Conservation (phyloP, 1,140 invertebrate genomes). For the Lucilia sericata region DNA sequence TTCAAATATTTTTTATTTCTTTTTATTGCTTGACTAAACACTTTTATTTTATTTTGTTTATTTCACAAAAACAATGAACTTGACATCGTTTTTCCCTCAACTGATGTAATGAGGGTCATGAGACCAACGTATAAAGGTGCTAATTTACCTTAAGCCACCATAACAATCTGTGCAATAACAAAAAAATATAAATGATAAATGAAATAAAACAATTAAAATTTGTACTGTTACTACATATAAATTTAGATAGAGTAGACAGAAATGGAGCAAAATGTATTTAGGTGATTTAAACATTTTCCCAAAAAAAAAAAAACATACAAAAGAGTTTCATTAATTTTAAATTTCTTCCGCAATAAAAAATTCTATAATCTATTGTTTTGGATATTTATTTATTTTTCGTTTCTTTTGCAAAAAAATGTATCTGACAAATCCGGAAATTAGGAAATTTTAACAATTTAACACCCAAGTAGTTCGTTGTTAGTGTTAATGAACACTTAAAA, state of each 20-base stretch:
- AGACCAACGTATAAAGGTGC: not conserved
- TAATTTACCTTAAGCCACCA: not conserved
- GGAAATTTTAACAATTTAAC: not conserved
- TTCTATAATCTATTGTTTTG: not conserved
- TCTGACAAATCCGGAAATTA: not conserved
- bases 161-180: not conserved
- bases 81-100: not conserved
- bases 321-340: not conserved
- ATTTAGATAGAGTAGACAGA: too few relatives aligned
- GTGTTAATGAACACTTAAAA: not conserved
- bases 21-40: not conserved
- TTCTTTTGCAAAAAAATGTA: not conserved
- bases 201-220: not conserved
- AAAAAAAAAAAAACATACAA: not conserved
- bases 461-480: not conserved
- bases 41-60: not conserved
- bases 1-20: not conserved
- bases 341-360: not conserved
- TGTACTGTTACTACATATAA: too few relatives aligned
- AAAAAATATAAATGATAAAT: not conserved
- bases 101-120: not conserved
- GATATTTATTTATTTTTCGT: not conserved
- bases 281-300: too few relatives aligned
- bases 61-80: slow-evolving; percentile 9
- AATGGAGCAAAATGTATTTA: too few relatives aligned